Base-by-base conservation (phyloP, 2,888 invertebrate genomes). In the Drosophila infuscata region DNA sequence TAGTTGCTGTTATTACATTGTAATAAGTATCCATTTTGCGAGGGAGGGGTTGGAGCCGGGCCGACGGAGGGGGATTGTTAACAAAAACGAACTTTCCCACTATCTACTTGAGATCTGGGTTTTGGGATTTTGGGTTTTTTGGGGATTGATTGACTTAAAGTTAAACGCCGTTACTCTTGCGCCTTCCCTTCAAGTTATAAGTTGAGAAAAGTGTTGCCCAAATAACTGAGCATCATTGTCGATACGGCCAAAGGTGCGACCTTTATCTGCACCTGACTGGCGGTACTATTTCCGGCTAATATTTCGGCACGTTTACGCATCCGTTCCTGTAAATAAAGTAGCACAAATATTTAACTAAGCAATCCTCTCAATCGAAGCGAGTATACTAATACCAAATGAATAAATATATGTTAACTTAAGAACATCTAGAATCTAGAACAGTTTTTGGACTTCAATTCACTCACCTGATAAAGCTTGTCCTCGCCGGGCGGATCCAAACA, bases 401-500 rank as follows among this genome's bases (percentile, higher is more conserved):
- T 46, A 12, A 46, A 46, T 20, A 20, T 38, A n/a, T 38, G 8
- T 38, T 17, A 38, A n/a, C 38, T n/a, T 11, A n/a, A n/a, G n/a
- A n/a, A 32, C 12, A 32, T 52, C 1, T 52, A 2, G 0, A 20
- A 12, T 20, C 3, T 51, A 7, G n/a, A 46, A 25, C 20, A 7
- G 43, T 2, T 43, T 11, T 11, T 5, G 5, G 12, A 46, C 25
- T 25, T 25, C 15, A 20, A 7, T 12, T 46, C 20, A 25, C 79
- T 73, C 69, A 93, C 93, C 91, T 94, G 94, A 92, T 95, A 95
- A 57, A 94, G 92, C 65, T 93, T 94, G 91, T 95, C 95, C 84
- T 96, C 95, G 0, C 96, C 96, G 0, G 96, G 96, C 0, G 96
- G 95, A 93, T 97, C 97, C 83, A 97, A 94, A 93, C 98, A 98